Evolutionary conservation across 2,113 vertebrate genomes (phyloP), one percentile per base, ranked within the genome.

Genomic region (Centropus bengalensis): DNA sequence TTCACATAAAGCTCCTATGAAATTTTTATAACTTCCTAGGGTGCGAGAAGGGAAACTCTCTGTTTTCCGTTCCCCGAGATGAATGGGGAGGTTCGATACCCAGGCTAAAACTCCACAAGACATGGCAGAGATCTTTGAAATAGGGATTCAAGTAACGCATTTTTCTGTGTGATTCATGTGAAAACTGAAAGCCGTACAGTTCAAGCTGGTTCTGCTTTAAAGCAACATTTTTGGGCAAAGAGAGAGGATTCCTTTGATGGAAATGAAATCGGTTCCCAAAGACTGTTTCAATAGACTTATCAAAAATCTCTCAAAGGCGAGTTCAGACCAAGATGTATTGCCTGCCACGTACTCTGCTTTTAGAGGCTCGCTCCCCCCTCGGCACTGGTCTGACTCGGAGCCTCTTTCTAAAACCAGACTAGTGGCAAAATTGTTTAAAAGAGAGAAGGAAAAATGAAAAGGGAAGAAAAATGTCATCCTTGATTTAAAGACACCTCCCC

Each of bases 181-280:
- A 64, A 91, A 83, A 77, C 18, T 45, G 68, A 55, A 70, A 80
- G 75, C 71, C 45, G n/a, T 66, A 55, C 7, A 45, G 42, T 69
- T 87, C 24, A 69, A 75, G 71, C 70, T 73, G 70, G 66, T 85
- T 52, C 67, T 93, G 64, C 89, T 91, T 81, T 83, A 77, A 91
- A 94, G 75, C 28, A 66, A n/a, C 14, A 6, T 70, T 74, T 82
- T 88, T 77, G 67, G 89, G 51, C 27, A 70, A 79, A 75, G 68
- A 73, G 54, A 66, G 44, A 58, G 19, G 21, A 49, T 63, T 54
- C 45, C 47, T 89, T 64, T 93, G 85, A 66, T 74, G 55, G 76
- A 88, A 96, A 93, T 82, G 3, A 60, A 71, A 73, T 70, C 36
- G 40, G 15, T 91, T 85, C 55, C 59, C 69, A 82, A 91, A 73